Evolutionary conservation across 2,888 invertebrate species (phyloP), one percentile per base, ranked within the genome.

Genomic region (Epistrophe eligans): DNA sequence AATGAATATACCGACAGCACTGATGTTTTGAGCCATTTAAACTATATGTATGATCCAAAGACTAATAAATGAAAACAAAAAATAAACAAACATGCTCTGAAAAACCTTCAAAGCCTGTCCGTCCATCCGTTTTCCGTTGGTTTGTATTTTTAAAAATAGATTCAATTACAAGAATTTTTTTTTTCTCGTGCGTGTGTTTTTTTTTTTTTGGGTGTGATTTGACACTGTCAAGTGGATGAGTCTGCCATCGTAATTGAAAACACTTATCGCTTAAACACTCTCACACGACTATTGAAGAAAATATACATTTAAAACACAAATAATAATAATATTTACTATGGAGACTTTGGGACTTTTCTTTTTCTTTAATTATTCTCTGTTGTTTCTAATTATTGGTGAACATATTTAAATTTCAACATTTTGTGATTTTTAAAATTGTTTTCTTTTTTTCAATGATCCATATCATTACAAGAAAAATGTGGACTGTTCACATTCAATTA

Each of bases 151-250:
- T 74, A 74, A 67, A 73, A 80, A 80, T 74, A 80, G 80, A 74
- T 66, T 45, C 64, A 50, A 35, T 72, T 72, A n/a, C 43, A 28
- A 70, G 38, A 55, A n/a, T n/a, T n/a, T 13, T 15, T 35, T 35
- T 72, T 24, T 4, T 40, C 19, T 19, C 7, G 1, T 35, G 1
- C 40, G 10, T 15, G 9, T 38, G n/a, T 19, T 58, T 64, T 76
- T 50, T 55, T 64, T 76, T 50, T 55, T 10, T 62, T 72, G 73
- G 55, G 67, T 81, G 84, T 81, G 80, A 81, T 85, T 85, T 85
- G 81, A 85, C 80, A 85, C 62, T 81, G 84, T 85, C 80, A 81
- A 85, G 84, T 85, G 80, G 73, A 60, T 83, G 52, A 62, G 50
- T 60, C 52, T 74, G 28, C 32, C 48, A 57, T 62, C 24, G 40